Evolutionary conservation across 2,888 invertebrate genomes (phyloP), one percentile per base, ranked within the genome.

Genomic region (Nemoura dubitans): DNA sequence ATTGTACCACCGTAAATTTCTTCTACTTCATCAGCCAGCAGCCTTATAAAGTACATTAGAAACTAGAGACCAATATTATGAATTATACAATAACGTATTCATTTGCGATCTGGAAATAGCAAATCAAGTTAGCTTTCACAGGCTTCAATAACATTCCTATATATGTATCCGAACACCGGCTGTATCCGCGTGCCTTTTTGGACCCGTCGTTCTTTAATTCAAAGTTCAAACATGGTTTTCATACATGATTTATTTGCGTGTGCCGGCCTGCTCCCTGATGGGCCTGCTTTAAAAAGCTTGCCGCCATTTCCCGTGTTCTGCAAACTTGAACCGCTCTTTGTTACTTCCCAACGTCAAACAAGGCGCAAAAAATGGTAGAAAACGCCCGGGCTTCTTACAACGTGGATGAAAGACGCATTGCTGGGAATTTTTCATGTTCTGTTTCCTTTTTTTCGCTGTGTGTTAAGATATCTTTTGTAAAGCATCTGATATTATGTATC

Each of bases 161-260:
- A 25, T 36, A 21, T 59, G 59, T 59, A 59, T 59, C 59, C 59
- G 59, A 59, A 59, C 59, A 14, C 59, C 59, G 59, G 81, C 29
- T 29, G 27, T 81, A n/a, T 78, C 27, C 30, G 30, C 81, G 6
- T 27, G n/a, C 28, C 28, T n/a, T 81, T 30, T 81, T 30, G 26
- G 28, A 29, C 81, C 28, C n/a, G 7, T 27, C 81, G 59, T 59
- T 81, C 81, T 81, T 81, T 81, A 30, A 81, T 81, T 81, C 81
- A 81, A 30, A 81, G 81, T 81, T 28, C 28, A 30, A 81, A 30
- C 81, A 81, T 81, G 81, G 81, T 81, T 30, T 30, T 81, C 81
- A 81, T 81, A 81, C 81, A 81, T 81, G 81, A 81, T 81, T 28
- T 81, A 81, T 81, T 29, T 21, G 81, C 81, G 28, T 81, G 16